Base-by-base conservation (phyloP, 2,113 vertebrate genomes). In the Cathartes aura region DNA sequence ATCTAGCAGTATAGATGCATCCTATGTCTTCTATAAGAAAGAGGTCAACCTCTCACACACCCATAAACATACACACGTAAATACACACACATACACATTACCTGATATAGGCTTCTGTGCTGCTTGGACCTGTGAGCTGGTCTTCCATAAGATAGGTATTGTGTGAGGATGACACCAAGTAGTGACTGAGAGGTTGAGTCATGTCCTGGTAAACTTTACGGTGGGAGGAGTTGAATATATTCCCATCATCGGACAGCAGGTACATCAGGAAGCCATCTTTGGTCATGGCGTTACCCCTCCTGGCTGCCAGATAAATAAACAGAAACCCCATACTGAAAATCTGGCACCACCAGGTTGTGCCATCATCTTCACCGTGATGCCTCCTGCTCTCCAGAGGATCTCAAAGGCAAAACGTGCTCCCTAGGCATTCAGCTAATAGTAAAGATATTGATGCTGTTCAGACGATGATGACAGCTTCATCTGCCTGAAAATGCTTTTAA, bases 71-170 rank as follows among this genome's bases (percentile, higher is more conserved):
- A 30, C 21, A 76, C 20, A 45, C 22, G 45, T 15, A 59, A 12
- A 58, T 9, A 26, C 40, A 58, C 13, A 45, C 47, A 38, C 30
- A n/a, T 22, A 6, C 1, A 27, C 38, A 7, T 19, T 98, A 99
- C 99, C 99, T 99, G 94, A 99, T 99, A 82, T 99, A 99, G 97
- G 99, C 99, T 92, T 99, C 99, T 0, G 98, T 99, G 97, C 99
- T 99, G 99, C 99, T 99, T 45, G 99, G 99, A 12, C 99, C 99
- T 43, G 97, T 99, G 82, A 99, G 97, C 94, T 99, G 99, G 98
- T 99, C 99, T 48, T 99, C 99, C 98, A 99, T 99, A 83, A 99
- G 98, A 96, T 99, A 99, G 15, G 99, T 99, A 93, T 99, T 99
- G 97, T 99, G 99, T 1, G 99, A 99, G 58, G 99, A 99, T 6